phyloP scores from a whole-genome alignment of 2,113 vertebrate genomes.

The Diglossa brunneiventris region DNA sequence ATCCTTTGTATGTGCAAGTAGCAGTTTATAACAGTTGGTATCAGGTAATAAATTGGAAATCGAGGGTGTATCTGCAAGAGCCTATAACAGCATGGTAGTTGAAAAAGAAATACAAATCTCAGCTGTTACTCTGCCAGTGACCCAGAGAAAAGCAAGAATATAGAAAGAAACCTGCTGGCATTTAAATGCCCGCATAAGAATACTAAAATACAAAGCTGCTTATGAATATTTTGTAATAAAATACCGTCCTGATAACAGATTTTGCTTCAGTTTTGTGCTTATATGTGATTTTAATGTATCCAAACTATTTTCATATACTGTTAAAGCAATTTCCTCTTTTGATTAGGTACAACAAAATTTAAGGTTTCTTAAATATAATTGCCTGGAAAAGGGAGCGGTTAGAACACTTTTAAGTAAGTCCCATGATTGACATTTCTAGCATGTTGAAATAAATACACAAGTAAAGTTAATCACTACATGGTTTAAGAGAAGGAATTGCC shows the following conservation, averaged over 20 bases:
- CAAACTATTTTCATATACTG: background rate
- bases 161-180: background rate
- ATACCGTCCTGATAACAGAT: background rate
- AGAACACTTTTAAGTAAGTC: background rate
- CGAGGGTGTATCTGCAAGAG: background rate
- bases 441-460: constrained; percentile 25
- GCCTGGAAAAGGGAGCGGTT: background rate
- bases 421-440: background rate
- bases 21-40: background rate
- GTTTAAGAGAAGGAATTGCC: constrained; percentile 1
- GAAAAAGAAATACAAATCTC: background rate
- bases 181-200: background rate
- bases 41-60: background rate
- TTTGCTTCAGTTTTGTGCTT: background rate
- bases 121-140: background rate
- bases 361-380: background rate
- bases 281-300: background rate
- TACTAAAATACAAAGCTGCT: background rate
- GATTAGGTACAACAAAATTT: constrained; percentile 6
- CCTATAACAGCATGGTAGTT: background rate
- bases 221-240: background rate
- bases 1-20: background rate
- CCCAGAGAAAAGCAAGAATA: background rate
- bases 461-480: constrained; percentile 9
- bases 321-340: background rate